phyloP scores from a whole-genome alignment of 1,140 invertebrate species.

The Cotesia chilonis region DNA sequence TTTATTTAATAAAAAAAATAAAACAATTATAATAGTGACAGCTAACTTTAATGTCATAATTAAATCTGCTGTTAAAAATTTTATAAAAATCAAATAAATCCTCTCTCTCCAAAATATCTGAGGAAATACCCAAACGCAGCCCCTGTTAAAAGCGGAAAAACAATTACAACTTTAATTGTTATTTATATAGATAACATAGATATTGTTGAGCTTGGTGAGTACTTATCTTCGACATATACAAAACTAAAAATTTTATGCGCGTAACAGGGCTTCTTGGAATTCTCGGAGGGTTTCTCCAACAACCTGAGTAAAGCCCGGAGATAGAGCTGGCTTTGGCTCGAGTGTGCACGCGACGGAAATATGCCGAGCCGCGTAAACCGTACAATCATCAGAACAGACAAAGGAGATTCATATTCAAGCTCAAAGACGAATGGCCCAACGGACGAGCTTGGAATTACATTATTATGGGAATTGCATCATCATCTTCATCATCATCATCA shows the following conservation, averaged over 20 bases:
- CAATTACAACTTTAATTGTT: background rate
- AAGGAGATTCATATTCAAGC: constrained; percentile 23
- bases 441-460: constrained; percentile 43
- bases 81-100: too few species aligned
- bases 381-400: constrained; percentile 33
- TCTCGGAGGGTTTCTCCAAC: constrained; percentile 27
- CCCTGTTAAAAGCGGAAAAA: too few species aligned
- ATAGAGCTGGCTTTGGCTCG: background rate
- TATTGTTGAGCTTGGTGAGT: background rate
- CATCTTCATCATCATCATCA: background rate
- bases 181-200: background rate
- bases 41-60: too few species aligned
- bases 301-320: background rate
- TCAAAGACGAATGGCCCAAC: constrained; percentile 31
- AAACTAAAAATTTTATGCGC: constrained; percentile 35
- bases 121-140: too few species aligned
- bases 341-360: constrained; percentile 14
- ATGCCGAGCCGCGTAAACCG: constrained; percentile 2
- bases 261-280: constrained; percentile 29
- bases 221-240: constrained; percentile 6
- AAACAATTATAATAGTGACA: too few species aligned
- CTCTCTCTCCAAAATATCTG: too few species aligned
- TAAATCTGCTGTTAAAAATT: too few species aligned
- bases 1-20: too few species aligned
- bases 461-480: constrained; percentile 51